A percentile compares a stretch with the other conserved stretches of the same genome.
phyloP scores from a whole-genome alignment of 2,888 invertebrate species.

The Seira sanloemensis region DNA sequence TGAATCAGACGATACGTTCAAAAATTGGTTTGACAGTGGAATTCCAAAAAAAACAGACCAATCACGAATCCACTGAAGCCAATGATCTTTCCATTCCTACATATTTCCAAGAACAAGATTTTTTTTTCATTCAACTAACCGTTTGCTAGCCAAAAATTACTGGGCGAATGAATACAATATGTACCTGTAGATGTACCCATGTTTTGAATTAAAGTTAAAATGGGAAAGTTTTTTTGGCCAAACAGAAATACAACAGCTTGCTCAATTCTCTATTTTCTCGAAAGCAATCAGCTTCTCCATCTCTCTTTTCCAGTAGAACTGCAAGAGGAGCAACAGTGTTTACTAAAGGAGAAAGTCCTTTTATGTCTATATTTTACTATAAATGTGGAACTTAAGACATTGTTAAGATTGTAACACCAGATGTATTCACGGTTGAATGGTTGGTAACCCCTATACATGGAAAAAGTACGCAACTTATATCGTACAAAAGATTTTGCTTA shows the following conservation, averaged over 20 bases:
- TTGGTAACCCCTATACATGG: neutral
- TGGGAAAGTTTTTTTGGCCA: no score
- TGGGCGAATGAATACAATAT: no score
- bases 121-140: no score
- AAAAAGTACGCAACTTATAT: no score
- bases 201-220: no score
- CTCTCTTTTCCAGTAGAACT: slow-evolving; percentile 20
- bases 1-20: neutral
- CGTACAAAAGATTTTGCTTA: no score
- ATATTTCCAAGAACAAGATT: no score
- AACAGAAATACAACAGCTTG: slow-evolving; percentile 53
- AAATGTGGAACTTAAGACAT: neutral
- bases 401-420: slow-evolving; percentile 5
- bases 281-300: slow-evolving; percentile 41
- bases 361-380: neutral
- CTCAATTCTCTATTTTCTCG: slow-evolving; percentile 43
- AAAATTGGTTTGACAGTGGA: neutral
- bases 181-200: no score
- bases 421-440: slow-evolving; percentile 52
- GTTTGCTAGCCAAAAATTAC: no score
- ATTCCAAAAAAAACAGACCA: neutral
- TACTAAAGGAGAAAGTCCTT: slow-evolving; percentile 27
- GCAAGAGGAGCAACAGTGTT: slow-evolving; percentile 58
- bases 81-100: no score
- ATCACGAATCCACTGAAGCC: no score